A percentile compares a stretch with the other conserved stretches of the same genome.
These are phyloP conservation scores for Parnassius orleans DNA, from an alignment of 2,888 invertebrate species.

Conservation along the genomic window DNA sequence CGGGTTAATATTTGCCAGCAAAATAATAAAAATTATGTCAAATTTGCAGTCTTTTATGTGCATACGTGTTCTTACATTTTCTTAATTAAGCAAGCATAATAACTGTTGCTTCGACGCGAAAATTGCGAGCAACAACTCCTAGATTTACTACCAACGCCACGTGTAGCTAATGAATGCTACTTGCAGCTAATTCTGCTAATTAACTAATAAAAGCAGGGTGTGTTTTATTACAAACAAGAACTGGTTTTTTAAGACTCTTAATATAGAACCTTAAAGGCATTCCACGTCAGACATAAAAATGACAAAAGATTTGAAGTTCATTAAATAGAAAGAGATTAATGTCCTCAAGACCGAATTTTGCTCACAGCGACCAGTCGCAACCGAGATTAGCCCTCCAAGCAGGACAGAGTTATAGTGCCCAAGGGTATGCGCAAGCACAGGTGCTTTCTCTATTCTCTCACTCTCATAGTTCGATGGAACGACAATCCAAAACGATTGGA, in stretches of 20 bases:
- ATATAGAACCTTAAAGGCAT: too few relatives aligned
- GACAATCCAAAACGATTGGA: too few relatives aligned
- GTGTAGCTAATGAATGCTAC: conserved; percentile 47
- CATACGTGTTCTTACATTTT: conserved; percentile 30
- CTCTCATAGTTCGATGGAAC: too few relatives aligned
- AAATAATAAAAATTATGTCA: background rate
- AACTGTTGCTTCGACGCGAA: conserved; percentile 43
- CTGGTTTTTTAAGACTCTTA: background rate
- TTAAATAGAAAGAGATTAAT: too few relatives aligned
- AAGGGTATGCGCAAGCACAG: too few relatives aligned
- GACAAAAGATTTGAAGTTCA: too few relatives aligned
- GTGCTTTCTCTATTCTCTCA: too few relatives aligned
- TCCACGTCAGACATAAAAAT: too few relatives aligned
- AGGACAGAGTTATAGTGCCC: too few relatives aligned
- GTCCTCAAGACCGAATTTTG: too few relatives aligned
- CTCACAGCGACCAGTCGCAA: too few relatives aligned
- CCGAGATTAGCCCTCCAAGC: too few relatives aligned
- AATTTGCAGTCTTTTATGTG: background rate
- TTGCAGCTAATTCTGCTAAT: conserved; percentile 19
- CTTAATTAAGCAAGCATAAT: conserved; percentile 45
- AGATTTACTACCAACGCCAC: conserved; percentile 53
- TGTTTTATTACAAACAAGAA: conserved; percentile 6
- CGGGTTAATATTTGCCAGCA: background rate
- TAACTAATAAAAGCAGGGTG: conserved; percentile 17
- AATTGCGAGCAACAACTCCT: conserved; percentile 40